phyloP scores from a whole-genome alignment of 2,888 invertebrate species.

The Andrena minutula region DNA sequence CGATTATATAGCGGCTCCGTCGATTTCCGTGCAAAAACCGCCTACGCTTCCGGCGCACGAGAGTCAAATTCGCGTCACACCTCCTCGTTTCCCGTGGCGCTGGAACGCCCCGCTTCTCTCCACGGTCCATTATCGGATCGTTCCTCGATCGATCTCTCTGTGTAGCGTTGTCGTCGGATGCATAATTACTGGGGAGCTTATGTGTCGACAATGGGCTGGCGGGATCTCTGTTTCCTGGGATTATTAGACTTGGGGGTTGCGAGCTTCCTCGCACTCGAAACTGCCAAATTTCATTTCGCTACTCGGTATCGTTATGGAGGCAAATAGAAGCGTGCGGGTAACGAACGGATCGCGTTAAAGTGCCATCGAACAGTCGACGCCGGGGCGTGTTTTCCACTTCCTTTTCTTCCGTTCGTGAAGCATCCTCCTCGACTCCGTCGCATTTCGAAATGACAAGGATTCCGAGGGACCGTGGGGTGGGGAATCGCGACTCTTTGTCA shows the following conservation, averaged over 20 bases:
- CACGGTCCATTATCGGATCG: slow-evolving; percentile 45
- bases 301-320: background rate
- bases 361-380: slow-evolving; percentile 39
- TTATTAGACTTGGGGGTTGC: background rate
- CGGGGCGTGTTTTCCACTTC: slow-evolving; percentile 52
- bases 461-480: slow-evolving; percentile 13
- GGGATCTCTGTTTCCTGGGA: slow-evolving; percentile 7
- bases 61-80: slow-evolving; percentile 57
- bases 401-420: slow-evolving; percentile 38
- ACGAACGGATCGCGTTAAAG: slow-evolving; percentile 39
- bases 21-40: slow-evolving; percentile 75
- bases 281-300: too few relatives aligned
- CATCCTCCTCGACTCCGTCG: slow-evolving; percentile 50
- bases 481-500: slow-evolving; percentile 64
- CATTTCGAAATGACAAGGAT: slow-evolving; percentile 60
- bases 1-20: slow-evolving; percentile 74
- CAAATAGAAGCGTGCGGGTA: slow-evolving; percentile 15
- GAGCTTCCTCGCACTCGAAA: too few relatives aligned
- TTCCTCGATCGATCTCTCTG: slow-evolving; percentile 12
- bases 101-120: slow-evolving; percentile 37
- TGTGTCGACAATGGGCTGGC: slow-evolving; percentile 24
- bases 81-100: slow-evolving; percentile 40
- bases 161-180: slow-evolving; percentile 18
- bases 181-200: slow-evolving; percentile 31
- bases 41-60: slow-evolving; percentile 70